Evolutionary conservation across 35 echinoderm and acorn worm genomes (phyloP).

Genomic region (Heliocidaris erythrogramma): DNA sequence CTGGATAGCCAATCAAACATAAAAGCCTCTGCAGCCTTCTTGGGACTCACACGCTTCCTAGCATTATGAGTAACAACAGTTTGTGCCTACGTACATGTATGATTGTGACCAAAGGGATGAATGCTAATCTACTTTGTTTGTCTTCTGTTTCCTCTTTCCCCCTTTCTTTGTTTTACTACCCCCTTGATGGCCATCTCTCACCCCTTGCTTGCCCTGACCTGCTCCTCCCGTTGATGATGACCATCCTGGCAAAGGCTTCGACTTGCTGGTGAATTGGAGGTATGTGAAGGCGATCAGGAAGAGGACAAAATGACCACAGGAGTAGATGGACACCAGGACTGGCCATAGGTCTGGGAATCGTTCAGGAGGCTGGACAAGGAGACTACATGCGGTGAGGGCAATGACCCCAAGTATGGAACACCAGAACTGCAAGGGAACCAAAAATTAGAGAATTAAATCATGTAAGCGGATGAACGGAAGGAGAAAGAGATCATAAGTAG

Average conservation of each 20-base stretch:
- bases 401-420: conserved; percentile 63
- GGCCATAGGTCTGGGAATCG: conserved; percentile 87
- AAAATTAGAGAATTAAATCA: not conserved
- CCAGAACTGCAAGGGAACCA: conserved; percentile 40
- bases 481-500: too few species aligned
- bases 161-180: conserved; percentile 21
- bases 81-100: too few species aligned
- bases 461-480: too few species aligned
- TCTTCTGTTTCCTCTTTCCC: conserved; percentile 34
- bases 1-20: too few species aligned
- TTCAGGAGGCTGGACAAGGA: conserved; percentile 58
- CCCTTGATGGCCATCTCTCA: not conserved
- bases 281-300: conserved; percentile 77
- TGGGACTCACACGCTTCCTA: too few species aligned
- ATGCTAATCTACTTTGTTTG: not conserved
- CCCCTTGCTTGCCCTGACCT: not conserved
- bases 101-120: not conserved
- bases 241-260: too few species aligned
- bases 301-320: conserved; percentile 85
- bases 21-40: too few species aligned
- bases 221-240: not conserved
- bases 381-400: conserved; percentile 45
- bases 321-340: conserved; percentile 73
- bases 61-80: too few species aligned
- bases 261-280: conserved; percentile 61